phyloP scores from a whole-genome alignment of 2,797 vertebrate genomes.

The Pseudocheirus occidentalis region DNA sequence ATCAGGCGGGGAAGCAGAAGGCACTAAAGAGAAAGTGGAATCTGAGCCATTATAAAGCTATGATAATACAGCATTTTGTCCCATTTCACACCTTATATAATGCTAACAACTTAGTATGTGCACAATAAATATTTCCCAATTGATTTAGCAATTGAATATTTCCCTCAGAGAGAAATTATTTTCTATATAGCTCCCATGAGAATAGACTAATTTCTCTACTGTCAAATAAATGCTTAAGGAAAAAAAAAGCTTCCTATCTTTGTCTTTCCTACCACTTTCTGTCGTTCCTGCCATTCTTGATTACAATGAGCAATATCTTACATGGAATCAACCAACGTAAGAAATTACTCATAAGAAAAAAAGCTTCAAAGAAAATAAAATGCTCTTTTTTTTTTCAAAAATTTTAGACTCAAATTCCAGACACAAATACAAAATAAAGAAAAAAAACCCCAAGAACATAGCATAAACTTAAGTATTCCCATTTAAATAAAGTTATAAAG shows the following conservation, averaged over 20 bases:
- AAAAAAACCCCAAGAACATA: too few species aligned
- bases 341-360: slow-evolving; percentile 38
- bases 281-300: slow-evolving; percentile 20
- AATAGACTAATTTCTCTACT: not conserved
- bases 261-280: slow-evolving; percentile 21
- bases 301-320: slow-evolving; percentile 43
- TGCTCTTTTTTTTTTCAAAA: not conserved
- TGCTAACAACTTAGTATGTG: not conserved
- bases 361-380: not conserved
- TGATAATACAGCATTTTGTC: not conserved
- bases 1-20: not conserved
- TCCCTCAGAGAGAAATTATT: not conserved
- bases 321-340: slow-evolving; percentile 17
- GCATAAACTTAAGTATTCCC: too few species aligned
- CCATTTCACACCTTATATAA: not conserved
- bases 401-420: too few species aligned
- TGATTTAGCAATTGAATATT: not conserved
- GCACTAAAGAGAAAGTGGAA: not conserved
- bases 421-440: too few species aligned
- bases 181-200: not conserved
- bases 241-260: not conserved
- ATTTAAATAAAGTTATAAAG: too few species aligned
- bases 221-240: not conserved
- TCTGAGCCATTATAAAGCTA: not conserved
- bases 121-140: not conserved